Evolutionary conservation across 2,113 vertebrate genomes (phyloP).

Genomic region (Cinclus cinclus): DNA sequence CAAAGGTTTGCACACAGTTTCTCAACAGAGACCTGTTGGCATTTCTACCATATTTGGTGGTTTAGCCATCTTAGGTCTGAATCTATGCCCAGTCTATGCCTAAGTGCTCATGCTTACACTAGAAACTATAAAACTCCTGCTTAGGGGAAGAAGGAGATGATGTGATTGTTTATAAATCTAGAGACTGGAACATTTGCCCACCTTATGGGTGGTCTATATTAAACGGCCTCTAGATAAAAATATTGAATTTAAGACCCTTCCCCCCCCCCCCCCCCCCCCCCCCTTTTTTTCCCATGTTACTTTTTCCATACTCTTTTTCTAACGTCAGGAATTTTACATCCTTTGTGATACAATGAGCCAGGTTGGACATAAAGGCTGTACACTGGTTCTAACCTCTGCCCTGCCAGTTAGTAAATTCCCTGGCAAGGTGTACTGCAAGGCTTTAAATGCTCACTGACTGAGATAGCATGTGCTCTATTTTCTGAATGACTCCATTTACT

Average conservation of each 20-base stretch:
- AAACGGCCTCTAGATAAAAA: not conserved
- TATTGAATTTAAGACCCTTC: not conserved
- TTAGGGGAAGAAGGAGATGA: not conserved
- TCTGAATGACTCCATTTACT: not conserved
- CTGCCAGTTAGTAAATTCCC: not conserved
- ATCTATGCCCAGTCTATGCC: not conserved
- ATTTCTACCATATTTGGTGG: not conserved
- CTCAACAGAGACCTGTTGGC: not conserved
- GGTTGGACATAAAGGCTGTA: not conserved
- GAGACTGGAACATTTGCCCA: not conserved
- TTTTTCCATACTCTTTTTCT: not conserved
- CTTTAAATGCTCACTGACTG: not conserved
- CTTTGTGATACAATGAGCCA: not conserved
- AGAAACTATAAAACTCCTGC: not conserved
- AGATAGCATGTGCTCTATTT: accelerated
- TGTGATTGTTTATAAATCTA: not conserved
- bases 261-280: not conserved
- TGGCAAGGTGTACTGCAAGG: not conserved
- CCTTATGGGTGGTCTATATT: not conserved
- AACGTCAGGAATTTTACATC: not conserved
- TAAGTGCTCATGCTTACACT: not conserved
- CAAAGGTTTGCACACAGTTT: not conserved
- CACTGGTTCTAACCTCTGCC: not conserved
- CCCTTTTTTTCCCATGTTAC: accelerated
- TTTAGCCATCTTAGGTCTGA: not conserved